Base-by-base conservation (phyloP, 2,888 invertebrate genomes). In the Auanema freiburgensis region DNA sequence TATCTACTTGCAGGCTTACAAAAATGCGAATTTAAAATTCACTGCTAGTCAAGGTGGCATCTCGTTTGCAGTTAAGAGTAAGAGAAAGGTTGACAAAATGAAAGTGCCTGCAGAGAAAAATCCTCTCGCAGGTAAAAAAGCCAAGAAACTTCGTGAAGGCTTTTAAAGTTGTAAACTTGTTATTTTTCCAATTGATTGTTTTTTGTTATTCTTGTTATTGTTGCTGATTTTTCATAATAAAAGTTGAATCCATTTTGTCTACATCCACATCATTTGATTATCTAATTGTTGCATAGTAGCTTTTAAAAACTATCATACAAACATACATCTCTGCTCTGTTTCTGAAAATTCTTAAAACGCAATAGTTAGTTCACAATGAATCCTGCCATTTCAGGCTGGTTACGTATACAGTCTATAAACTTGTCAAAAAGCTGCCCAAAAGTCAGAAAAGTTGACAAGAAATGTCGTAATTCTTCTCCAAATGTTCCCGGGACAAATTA, bases 141-240 rank as follows among this genome's bases (percentile, higher is more conserved):
- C 18, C 11, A 18, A 21, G 11, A 46, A 46, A 46, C 16, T 11
- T 46, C 16, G 49, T 16, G 16, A 18, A 6, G 6, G 8, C 8
- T 16, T 46, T 21, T 16, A 46, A 46, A 8, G 21, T 46, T 16
- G 11, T 18, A 46, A 11, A 8, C 21, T 46, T 46, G 49, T 46
- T 46, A 33, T 46, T 46, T 46, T 21, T 46, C 18, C 16, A 18
- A 8, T 18, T 18, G 6, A 8, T 18, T 46, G 49, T 46, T 33
- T 33, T 33, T 33, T 33, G 33, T 33, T 33, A 33, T 33, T 5
- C 33, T 33, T 33, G 33, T 33, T 16, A 21, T 46, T 46, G 16
- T 46, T 46, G 49, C 49, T 16, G 21, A 25, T 52, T n/a, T 52
- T 52, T n/a, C 18, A 52, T n/a, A 23, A n/a, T 52, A 25, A 52